Percentiles rank a stretch among this genome's conserved stretches.
phyloP scores from a whole-genome alignment of 1,140 invertebrate species.

The Lepidurus apus region DNA sequence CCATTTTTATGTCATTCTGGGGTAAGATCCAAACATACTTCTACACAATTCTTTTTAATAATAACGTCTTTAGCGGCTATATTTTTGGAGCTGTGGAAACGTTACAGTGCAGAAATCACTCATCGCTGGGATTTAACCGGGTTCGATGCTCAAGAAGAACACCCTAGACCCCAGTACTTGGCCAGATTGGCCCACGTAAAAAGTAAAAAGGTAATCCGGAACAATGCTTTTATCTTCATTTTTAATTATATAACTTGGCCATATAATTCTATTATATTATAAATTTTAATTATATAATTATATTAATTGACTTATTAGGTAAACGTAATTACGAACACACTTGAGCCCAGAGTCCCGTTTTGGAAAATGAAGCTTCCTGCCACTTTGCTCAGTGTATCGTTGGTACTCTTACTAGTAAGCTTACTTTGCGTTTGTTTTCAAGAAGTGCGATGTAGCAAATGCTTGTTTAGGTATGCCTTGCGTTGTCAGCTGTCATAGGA shows the following conservation, averaged over 20 bases:
- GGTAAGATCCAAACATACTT: conserved; percentile 51
- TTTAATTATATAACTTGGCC: neutral
- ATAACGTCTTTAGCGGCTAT: conserved; percentile 58
- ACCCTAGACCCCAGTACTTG: conserved; percentile 76
- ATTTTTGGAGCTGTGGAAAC: conserved; percentile 92
- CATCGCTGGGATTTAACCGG: conserved; percentile 85
- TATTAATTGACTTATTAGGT: conserved; percentile 39
- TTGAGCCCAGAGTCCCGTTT: conserved; percentile 78
- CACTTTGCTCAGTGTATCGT: conserved; percentile 73
- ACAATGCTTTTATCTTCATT: neutral
- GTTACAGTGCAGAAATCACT: conserved; percentile 82
- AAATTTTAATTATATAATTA: neutral
- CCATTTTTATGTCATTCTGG: conserved; percentile 96
- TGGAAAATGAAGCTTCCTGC: conserved; percentile 80
- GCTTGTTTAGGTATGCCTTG: conserved; percentile 58
- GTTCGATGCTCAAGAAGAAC: conserved; percentile 79
- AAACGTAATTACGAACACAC: conserved; percentile 68
- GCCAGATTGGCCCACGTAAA: conserved; percentile 65
- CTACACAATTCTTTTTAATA: neutral
- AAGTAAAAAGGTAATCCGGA: conserved; percentile 44
- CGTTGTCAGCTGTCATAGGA: conserved; percentile 77
- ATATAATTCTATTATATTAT: too few relatives aligned
- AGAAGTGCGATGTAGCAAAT: neutral
- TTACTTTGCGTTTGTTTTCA: conserved; percentile 33
- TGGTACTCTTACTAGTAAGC: conserved; percentile 68